Conservation (phyloP, 2,797 vertebrate species). For the Lepus townsendii region DNA sequence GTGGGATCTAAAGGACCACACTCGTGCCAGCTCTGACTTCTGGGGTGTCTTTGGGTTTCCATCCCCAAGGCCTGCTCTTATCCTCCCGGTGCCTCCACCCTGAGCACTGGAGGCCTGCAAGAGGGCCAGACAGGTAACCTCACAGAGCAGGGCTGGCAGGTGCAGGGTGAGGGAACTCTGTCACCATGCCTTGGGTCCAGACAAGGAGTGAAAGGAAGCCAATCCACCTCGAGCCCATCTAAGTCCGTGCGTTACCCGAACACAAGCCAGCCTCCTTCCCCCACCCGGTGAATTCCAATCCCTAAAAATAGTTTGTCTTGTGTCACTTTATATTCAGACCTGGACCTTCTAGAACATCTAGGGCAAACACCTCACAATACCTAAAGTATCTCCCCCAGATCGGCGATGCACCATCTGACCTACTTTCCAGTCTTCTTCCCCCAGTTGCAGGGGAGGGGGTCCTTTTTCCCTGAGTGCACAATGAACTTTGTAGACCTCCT, state of each 20-base stretch:
- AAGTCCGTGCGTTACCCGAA: background rate
- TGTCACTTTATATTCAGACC: constrained; percentile 55
- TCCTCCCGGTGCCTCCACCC: background rate
- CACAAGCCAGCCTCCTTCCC: background rate
- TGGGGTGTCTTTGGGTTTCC: background rate
- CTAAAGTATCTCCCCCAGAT: background rate
- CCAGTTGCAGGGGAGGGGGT: background rate
- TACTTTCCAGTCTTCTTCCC: background rate
- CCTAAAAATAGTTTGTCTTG: constrained; percentile 56
- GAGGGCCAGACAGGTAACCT: background rate
- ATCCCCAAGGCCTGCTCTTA: background rate
- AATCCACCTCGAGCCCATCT: background rate
- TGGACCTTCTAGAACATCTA: constrained; percentile 51
- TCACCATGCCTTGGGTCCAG: background rate
- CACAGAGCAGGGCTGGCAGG: background rate
- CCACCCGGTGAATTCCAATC: background rate
- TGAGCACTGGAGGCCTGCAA: background rate
- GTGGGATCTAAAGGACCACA: too few species aligned
- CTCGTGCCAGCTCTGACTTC: background rate
- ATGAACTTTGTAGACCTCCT: background rate
- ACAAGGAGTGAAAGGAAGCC: background rate
- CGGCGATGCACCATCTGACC: background rate
- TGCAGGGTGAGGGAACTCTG: background rate
- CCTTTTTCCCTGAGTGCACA: background rate
- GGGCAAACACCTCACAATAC: background rate